Evolutionary conservation across 1,140 invertebrate species (phyloP).

Genomic region (Venustaconcha ellipsiformis): DNA sequence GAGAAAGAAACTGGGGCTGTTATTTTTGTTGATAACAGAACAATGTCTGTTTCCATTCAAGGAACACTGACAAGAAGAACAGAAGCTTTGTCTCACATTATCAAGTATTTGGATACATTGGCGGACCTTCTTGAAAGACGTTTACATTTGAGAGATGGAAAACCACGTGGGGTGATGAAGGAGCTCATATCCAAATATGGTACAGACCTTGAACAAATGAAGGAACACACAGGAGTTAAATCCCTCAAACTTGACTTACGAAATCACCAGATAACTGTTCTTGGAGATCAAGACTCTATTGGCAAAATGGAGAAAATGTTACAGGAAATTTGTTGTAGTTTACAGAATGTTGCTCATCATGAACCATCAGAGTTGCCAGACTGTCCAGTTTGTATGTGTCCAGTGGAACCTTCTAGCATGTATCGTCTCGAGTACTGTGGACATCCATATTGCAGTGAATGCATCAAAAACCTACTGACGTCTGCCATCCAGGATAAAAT

Average conservation of each 20-base stretch:
- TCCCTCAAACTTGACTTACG: conserved; percentile 36
- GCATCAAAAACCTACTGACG: conserved; percentile 40
- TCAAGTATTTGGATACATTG: conserved; percentile 35
- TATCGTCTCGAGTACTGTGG: conserved; percentile 60
- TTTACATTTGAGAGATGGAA: conserved; percentile 28
- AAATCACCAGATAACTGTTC: conserved; percentile 40
- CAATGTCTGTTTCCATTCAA: conserved; percentile 42
- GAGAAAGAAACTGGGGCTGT: conserved; percentile 33
- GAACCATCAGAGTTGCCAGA: conserved; percentile 29
- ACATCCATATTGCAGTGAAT: conserved; percentile 57
- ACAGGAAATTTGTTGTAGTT: no score
- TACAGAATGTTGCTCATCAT: no score
- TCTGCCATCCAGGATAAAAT: conserved; percentile 28
- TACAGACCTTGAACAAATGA: conserved; percentile 33
- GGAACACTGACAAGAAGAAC: conserved; percentile 26
- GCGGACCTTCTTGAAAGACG: conserved; percentile 18
- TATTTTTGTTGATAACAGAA: conserved; percentile 44
- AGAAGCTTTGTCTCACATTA: conserved; percentile 26
- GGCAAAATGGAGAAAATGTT: conserved; percentile 9
- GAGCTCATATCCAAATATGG: conserved; percentile 40
- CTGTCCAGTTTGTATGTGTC: conserved; percentile 55
- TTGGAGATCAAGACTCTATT: conserved; percentile 39
- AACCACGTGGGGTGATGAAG: conserved; percentile 57
- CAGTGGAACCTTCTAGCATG: no score
- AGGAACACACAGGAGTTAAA: conserved; percentile 17